Percentiles rank a stretch among this genome's conserved stretches.
phyloP scores from a whole-genome alignment of 2,113 vertebrate genomes.

The Trichechus manatus region DNA sequence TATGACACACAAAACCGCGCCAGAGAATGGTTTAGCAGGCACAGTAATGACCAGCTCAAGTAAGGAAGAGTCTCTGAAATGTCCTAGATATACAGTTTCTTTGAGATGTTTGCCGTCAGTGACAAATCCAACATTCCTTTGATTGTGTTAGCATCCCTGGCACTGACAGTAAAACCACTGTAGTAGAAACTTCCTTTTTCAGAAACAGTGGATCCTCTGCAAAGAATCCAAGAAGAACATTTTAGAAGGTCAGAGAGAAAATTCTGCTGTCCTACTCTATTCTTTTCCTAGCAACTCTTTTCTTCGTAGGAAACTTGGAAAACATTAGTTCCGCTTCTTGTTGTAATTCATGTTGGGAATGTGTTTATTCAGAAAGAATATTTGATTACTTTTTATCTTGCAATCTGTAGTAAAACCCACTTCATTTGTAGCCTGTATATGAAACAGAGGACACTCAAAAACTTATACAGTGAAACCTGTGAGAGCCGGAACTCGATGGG shows the following conservation, averaged over 20 bases:
- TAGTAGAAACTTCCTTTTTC: conserved; percentile 39
- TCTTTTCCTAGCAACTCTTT: conserved; percentile 8
- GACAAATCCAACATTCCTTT: conserved; percentile 71
- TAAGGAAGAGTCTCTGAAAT: conserved; percentile 60
- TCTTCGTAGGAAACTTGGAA: not conserved
- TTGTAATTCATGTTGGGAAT: not conserved
- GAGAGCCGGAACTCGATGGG: not conserved
- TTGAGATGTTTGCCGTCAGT: conserved; percentile 53
- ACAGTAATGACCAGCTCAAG: conserved; percentile 61
- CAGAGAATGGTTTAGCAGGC: conserved; percentile 74
- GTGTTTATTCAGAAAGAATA: not conserved
- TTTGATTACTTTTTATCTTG: conserved; percentile 31
- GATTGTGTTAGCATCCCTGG: conserved; percentile 61
- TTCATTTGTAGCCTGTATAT: not conserved
- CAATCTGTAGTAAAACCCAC: not conserved
- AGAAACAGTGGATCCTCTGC: conserved; percentile 46
- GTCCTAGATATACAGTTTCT: conserved; percentile 60
- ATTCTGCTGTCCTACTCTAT: not conserved
- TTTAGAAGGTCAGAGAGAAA: conserved; percentile 50
- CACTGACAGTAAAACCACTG: not conserved
- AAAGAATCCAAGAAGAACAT: not conserved
- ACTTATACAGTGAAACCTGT: not conserved
- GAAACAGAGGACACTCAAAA: not conserved
- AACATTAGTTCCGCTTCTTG: not conserved
- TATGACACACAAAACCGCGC: conserved; percentile 53